These are phyloP conservation scores for Tinamus guttatus DNA, from an alignment of 2,113 vertebrate genomes.

Conservation along the genomic window DNA sequence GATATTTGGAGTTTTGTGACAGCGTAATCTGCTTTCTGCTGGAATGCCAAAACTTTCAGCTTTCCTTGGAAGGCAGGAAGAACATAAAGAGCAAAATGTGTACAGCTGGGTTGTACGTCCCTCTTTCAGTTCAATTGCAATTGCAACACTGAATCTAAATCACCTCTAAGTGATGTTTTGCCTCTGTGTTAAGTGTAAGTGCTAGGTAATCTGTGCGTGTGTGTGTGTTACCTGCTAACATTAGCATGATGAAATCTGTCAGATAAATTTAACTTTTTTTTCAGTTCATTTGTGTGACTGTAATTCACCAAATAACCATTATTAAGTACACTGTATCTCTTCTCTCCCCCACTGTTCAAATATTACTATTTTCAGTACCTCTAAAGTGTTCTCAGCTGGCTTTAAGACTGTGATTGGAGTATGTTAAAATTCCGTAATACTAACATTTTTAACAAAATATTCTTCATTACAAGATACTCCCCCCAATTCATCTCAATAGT, in stretches of 20 bases:
- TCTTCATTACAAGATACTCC: background rate
- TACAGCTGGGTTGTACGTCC: background rate
- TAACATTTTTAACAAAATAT: background rate
- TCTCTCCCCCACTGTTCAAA: background rate
- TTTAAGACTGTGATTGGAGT: background rate
- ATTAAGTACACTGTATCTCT: background rate
- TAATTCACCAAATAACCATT: background rate
- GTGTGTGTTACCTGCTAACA: constrained; percentile 25
- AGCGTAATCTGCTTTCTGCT: background rate
- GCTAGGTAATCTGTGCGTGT: background rate
- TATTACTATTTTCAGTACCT: background rate
- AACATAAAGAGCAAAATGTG: background rate
- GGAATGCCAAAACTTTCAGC: background rate
- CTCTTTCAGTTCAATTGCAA: background rate
- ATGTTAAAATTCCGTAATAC: background rate
- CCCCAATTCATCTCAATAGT: background rate
- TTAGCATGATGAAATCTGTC: background rate
- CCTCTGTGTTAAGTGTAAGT: background rate
- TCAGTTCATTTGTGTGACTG: background rate
- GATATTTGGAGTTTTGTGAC: background rate
- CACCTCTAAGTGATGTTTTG: background rate
- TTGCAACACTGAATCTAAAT: background rate
- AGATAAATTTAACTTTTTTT: background rate
- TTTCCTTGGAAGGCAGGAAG: background rate
- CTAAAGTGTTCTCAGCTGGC: background rate